phyloP scores from a whole-genome alignment of 2,797 vertebrate genomes.

The Hypotaenidia okinawae region DNA sequence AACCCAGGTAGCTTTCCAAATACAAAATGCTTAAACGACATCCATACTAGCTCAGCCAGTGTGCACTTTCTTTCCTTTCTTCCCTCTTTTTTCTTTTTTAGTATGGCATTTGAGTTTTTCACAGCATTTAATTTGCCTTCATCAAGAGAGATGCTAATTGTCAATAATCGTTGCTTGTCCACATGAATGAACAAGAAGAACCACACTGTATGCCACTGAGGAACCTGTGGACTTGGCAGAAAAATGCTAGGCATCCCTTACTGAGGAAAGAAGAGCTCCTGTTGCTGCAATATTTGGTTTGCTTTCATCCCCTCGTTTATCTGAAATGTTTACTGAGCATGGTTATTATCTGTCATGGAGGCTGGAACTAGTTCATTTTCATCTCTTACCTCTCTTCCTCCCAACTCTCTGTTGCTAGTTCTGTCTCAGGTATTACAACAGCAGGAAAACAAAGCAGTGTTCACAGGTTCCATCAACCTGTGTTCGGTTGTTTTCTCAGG shows the following conservation, averaged over 20 bases:
- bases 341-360: background rate
- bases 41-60: background rate
- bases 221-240: background rate
- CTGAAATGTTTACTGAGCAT: conserved; percentile 11
- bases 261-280: background rate
- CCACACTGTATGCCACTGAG: background rate
- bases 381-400: background rate
- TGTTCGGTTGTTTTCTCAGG: background rate
- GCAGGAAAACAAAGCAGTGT: background rate
- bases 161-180: conserved; percentile 10
- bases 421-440: background rate
- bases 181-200: conserved; percentile 33
- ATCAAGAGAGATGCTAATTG: conserved; percentile 52
- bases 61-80: background rate
- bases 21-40: background rate
- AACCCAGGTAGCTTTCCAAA: conserved; percentile 27
- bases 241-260: background rate
- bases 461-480: background rate
- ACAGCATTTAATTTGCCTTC: conserved; percentile 54
- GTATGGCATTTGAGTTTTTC: conserved; percentile 7
- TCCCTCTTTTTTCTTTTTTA: background rate
- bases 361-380: background rate
- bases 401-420: background rate
- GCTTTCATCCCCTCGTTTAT: conserved; percentile 1
- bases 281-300: conserved; percentile 2